Percentiles rank a stretch among this genome's conserved stretches.
Evolutionary conservation across 2,888 invertebrate species (phyloP).

Genomic region (Julus scanicus): DNA sequence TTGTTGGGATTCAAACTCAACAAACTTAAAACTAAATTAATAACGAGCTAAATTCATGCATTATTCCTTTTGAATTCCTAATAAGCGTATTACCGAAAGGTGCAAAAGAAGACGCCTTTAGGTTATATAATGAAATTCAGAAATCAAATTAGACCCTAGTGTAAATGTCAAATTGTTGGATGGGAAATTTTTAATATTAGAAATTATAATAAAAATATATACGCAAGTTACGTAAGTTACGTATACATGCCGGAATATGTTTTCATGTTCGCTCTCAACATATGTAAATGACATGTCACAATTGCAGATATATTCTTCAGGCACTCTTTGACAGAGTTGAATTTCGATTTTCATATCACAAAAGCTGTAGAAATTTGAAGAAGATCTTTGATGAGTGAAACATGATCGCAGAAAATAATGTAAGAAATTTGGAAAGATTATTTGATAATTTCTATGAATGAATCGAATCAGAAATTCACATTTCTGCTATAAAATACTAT

Average conservation of each 20-base stretch:
- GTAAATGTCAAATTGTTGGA: conserved; percentile 2
- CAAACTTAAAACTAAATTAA: background rate
- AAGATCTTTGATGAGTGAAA: background rate
- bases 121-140: background rate
- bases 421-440: background rate
- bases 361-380: background rate
- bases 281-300: conserved; percentile 23
- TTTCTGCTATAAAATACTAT: too few relatives aligned
- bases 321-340: background rate
- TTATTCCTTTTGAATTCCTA: background rate
- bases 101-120: background rate
- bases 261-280: background rate
- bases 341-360: background rate
- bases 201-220: background rate
- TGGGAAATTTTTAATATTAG: background rate
- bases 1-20: background rate
- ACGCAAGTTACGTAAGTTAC: background rate
- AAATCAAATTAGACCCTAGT: background rate
- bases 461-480: too few relatives aligned
- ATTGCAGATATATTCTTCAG: background rate
- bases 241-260: background rate
- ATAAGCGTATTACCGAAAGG: too few relatives aligned
- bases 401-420: background rate
- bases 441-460: too few relatives aligned
- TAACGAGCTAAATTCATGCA: background rate